phyloP scores from a whole-genome alignment of 1,140 invertebrate species.

The Philaenus spumarius region DNA sequence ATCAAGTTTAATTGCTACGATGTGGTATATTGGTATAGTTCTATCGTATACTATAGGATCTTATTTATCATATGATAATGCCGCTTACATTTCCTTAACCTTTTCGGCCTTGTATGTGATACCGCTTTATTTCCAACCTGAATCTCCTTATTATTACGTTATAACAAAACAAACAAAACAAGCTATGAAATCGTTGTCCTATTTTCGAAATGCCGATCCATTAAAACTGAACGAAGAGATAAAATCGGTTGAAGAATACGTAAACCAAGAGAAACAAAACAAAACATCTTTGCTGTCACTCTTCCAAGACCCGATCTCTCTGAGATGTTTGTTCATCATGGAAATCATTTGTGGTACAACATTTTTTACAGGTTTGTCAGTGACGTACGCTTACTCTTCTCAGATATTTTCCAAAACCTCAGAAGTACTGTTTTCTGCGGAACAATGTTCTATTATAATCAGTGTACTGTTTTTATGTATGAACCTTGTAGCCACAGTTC shows the following conservation, averaged over 20 bases:
- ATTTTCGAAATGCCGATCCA: slow-evolving; percentile 44
- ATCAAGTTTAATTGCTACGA: slow-evolving; percentile 74
- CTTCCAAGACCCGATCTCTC: slow-evolving; percentile 15
- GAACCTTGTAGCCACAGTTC: background rate
- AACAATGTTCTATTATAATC: background rate
- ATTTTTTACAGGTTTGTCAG: slow-evolving; percentile 24
- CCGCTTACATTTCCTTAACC: slow-evolving; percentile 56
- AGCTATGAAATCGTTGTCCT: slow-evolving; percentile 55
- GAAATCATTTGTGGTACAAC: slow-evolving; percentile 26
- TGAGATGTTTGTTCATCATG: slow-evolving; percentile 23
- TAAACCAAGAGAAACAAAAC: slow-evolving; percentile 22
- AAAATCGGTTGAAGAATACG: slow-evolving; percentile 17
- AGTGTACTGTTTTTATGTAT: background rate
- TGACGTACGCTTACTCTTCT: slow-evolving; percentile 26
- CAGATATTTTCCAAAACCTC: background rate
- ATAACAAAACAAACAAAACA: slow-evolving; percentile 49
- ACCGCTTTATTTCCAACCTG: slow-evolving; percentile 68
- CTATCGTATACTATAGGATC: slow-evolving; percentile 70
- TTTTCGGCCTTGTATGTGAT: slow-evolving; percentile 55
- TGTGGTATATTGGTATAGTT: slow-evolving; percentile 62
- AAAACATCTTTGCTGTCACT: slow-evolving; percentile 24
- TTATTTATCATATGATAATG: slow-evolving; percentile 55
- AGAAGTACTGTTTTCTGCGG: background rate
- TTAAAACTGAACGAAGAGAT: slow-evolving; percentile 29
- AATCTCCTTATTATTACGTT: slow-evolving; percentile 68